Conservation (phyloP, 35 echinoderm and acorn worm species). For the Apostichopus californicus region DNA sequence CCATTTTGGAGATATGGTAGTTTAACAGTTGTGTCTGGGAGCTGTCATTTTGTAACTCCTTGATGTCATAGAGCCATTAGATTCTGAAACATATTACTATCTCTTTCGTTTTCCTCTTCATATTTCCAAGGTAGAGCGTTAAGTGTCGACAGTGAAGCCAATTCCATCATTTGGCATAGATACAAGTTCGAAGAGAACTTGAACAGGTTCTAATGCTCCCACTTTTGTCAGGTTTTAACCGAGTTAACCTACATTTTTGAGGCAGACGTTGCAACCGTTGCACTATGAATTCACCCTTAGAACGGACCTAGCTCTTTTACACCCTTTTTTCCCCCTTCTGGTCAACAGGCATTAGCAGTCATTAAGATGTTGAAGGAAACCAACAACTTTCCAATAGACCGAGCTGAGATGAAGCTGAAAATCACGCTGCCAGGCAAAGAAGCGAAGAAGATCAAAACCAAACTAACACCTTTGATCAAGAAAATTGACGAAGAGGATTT, state of each 20-base stretch:
- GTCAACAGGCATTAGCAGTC: constrained; percentile 81
- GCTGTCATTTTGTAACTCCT: no score
- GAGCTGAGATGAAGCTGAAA: constrained; percentile 92
- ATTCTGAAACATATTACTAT: no score
- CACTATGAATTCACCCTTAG: background rate
- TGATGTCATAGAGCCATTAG: no score
- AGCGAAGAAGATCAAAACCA: constrained; percentile 91
- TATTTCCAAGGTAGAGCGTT: no score
- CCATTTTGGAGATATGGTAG: no score
- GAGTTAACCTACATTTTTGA: background rate
- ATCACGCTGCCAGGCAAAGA: constrained; percentile 84
- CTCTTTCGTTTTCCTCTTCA: no score
- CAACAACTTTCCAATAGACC: constrained; percentile 84
- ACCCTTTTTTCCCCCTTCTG: background rate
- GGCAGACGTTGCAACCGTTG: background rate
- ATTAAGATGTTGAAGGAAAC: constrained; percentile 95
- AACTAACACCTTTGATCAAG: constrained; percentile 73
- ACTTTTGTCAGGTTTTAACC: no score
- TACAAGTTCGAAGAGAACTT: no score
- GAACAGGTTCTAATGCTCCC: no score
- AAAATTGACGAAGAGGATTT: constrained; percentile 89
- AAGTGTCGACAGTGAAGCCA: no score
- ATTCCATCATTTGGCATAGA: no score
- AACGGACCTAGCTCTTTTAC: background rate
- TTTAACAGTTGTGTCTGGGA: no score